Percentiles rank a stretch among this genome's conserved stretches.
These are phyloP conservation scores for Camptogramma bilineatum DNA, from an alignment of 2,888 invertebrate genomes.

Conservation along the genomic window DNA sequence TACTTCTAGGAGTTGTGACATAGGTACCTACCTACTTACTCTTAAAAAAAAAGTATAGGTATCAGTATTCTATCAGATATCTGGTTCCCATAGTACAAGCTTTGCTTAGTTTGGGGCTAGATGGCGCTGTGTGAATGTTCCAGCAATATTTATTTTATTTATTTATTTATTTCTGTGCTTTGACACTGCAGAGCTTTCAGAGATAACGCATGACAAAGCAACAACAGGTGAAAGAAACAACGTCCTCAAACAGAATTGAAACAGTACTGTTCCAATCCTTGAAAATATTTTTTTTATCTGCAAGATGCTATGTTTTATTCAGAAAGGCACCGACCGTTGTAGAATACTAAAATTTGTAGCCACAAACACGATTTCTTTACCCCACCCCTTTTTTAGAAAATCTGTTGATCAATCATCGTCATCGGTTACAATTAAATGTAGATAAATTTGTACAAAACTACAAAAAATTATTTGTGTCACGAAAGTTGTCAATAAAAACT, in stretches of 20 bases:
- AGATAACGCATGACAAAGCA: neutral
- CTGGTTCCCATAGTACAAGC: no score
- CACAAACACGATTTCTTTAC: conserved; percentile 40
- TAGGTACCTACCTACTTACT: no score
- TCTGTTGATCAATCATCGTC: conserved; percentile 46
- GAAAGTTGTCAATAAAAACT: neutral
- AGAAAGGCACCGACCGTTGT: conserved; percentile 44
- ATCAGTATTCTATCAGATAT: no score
- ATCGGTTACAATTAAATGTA: conserved; percentile 41
- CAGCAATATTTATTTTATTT: no score
- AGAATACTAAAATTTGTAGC: conserved; percentile 50
- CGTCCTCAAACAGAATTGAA: conserved; percentile 9
- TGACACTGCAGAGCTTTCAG: neutral
- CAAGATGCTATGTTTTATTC: conserved; percentile 60
- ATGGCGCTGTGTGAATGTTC: no score
- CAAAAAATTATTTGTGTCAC: neutral
- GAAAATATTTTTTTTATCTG: conserved; percentile 56
- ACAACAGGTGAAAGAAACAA: conserved; percentile 13
- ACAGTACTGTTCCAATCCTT: conserved; percentile 40
- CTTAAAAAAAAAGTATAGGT: no score
- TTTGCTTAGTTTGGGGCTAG: no score
- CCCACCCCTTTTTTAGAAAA: conserved; percentile 49
- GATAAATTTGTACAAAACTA: neutral
- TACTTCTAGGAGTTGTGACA: no score
- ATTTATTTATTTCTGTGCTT: no score